Percentiles rank a stretch among this genome's conserved stretches.
These are phyloP conservation scores for Phoenicopterus ruber DNA, from an alignment of 2,113 vertebrate genomes.

Conservation along the genomic window DNA sequence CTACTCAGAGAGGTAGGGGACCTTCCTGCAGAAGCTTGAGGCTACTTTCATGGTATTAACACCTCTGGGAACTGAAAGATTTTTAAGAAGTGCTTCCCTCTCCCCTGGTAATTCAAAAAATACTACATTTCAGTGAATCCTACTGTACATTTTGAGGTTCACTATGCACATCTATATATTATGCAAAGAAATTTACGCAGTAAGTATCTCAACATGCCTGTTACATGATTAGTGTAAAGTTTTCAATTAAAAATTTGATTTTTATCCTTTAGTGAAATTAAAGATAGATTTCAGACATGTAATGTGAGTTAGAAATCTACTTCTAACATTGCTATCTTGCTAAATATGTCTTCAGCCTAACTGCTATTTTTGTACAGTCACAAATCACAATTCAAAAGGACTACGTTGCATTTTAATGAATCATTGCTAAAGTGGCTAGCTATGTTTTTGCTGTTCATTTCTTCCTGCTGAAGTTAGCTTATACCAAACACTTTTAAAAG, in stretches of 20 bases:
- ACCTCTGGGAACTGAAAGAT: background rate
- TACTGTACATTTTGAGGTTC: background rate
- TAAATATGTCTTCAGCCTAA: background rate
- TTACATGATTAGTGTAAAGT: background rate
- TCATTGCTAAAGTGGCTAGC: slow-evolving; percentile 4
- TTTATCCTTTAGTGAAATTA: background rate
- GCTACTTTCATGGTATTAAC: background rate
- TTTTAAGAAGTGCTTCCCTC: background rate
- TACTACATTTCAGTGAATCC: background rate
- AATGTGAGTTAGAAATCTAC: background rate
- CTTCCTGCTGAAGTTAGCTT: background rate
- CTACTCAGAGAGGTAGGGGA: background rate
- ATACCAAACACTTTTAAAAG: background rate
- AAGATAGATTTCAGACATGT: background rate
- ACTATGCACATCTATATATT: background rate
- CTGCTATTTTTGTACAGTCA: background rate
- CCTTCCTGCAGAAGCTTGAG: background rate
- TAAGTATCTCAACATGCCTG: background rate
- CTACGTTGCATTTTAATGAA: background rate
- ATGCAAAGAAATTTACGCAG: background rate
- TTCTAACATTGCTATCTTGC: background rate
- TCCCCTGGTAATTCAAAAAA: background rate
- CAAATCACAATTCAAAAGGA: background rate
- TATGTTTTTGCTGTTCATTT: slow-evolving; percentile 1
- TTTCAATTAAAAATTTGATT: background rate